These are phyloP conservation scores for Halcyon badia DNA, from an alignment of 2,797 vertebrate genomes.

Conservation along the genomic window DNA sequence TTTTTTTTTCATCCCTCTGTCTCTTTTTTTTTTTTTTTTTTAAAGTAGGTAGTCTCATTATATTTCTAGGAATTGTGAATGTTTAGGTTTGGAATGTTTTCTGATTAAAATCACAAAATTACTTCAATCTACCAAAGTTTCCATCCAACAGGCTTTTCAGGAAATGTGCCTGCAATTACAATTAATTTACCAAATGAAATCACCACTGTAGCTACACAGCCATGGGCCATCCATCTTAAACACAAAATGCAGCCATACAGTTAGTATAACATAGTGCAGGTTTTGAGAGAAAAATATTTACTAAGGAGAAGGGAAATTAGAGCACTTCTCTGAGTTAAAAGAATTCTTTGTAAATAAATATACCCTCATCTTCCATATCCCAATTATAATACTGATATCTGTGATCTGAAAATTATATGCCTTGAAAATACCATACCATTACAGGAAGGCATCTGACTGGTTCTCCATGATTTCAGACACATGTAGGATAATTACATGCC, in stretches of 20 bases:
- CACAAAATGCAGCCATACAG: neutral
- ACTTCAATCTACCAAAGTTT: neutral
- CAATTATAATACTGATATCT: neutral
- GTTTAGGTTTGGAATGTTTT: neutral
- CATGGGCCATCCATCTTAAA: neutral
- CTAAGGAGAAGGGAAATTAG: neutral
- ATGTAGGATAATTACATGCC: neutral
- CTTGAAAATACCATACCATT: neutral
- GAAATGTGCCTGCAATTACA: neutral
- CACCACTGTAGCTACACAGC: neutral
- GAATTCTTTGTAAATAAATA: conserved; percentile 36
- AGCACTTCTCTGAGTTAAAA: conserved; percentile 1
- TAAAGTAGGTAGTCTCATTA: accelerated
- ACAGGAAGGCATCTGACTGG: neutral
- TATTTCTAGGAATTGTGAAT: neutral
- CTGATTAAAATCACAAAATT: neutral
- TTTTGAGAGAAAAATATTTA: neutral
- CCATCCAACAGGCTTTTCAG: neutral
- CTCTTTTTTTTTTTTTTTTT: neutral
- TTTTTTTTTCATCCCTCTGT: neutral
- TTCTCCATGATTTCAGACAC: neutral
- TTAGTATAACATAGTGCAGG: neutral
- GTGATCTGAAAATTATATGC: conserved; percentile 46
- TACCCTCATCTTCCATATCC: conserved; percentile 15
- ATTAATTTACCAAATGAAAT: neutral